Conservation (phyloP, 2,888 invertebrate genomes). For the Yponomeuta malinellus region DNA sequence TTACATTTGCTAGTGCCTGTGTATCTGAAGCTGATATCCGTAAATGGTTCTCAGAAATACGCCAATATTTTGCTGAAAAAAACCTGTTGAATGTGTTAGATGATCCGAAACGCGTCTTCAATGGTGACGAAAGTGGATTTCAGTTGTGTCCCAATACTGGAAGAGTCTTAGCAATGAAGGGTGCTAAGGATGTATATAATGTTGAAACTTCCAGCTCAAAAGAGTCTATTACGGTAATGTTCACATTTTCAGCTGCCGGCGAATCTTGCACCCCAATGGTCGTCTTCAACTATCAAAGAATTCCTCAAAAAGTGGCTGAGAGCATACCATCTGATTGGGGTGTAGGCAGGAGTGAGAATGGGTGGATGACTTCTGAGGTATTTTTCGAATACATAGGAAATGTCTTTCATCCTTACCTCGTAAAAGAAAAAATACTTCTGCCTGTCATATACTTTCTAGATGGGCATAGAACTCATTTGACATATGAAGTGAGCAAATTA, state of each 20-base stretch:
- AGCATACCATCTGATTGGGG: conserved; percentile 30
- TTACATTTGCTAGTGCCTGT: conserved; percentile 30
- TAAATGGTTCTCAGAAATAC: conserved; percentile 32
- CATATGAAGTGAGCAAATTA: conserved; percentile 26
- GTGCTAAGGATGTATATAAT: conserved; percentile 27
- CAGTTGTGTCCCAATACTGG: conserved; percentile 24
- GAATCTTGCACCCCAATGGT: conserved; percentile 26
- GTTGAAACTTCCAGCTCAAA: conserved; percentile 25
- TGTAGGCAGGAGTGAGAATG: conserved; percentile 31
- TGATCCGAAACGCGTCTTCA: conserved; percentile 22
- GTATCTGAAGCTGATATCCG: conserved; percentile 31
- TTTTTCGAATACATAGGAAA: conserved; percentile 33
- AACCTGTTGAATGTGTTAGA: conserved; percentile 18
- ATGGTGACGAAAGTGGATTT: conserved; percentile 25
- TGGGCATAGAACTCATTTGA: conserved; percentile 30
- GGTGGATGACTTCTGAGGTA: conserved; percentile 33
- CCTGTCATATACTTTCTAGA: conserved; percentile 32
- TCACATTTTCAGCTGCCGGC: conserved; percentile 29
- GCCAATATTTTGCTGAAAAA: conserved; percentile 21
- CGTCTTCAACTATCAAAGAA: conserved; percentile 28
- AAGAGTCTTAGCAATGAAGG: conserved; percentile 24
- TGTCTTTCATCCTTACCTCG: conserved; percentile 25
- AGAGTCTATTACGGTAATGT: conserved; percentile 29
- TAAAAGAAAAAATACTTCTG: conserved; percentile 25
- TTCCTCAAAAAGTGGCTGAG: conserved; percentile 26